Conservation (phyloP, 1,140 invertebrate species). For the Riptortus pedestris region DNA sequence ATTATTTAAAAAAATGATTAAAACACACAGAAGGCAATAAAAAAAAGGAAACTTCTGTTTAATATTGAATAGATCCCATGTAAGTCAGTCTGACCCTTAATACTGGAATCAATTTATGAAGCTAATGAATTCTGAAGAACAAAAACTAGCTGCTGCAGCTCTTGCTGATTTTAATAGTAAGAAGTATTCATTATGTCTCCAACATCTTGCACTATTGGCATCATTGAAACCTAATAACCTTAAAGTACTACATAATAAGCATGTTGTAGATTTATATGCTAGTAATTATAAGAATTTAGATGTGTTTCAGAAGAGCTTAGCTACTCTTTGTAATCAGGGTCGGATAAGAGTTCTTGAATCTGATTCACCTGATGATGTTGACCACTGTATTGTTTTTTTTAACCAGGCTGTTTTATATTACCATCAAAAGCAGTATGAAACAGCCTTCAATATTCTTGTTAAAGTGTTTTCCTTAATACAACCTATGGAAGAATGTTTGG, state of each 20-base stretch:
- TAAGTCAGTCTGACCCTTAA: no score
- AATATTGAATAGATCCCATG: no score
- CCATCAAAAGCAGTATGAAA: constrained; percentile 64
- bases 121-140: constrained; percentile 17
- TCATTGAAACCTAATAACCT: constrained; percentile 47
- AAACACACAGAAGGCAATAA: no score
- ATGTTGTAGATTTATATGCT: constrained; percentile 59
- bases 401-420: constrained; percentile 76
- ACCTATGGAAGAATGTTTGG: constrained; percentile 43
- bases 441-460: constrained; percentile 60
- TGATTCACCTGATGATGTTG: constrained; percentile 52
- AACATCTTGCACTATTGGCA: constrained; percentile 49
- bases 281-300: constrained; percentile 59
- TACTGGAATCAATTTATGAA: no score
- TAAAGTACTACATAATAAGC: constrained; percentile 62
- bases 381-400: constrained; percentile 58
- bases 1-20: no score
- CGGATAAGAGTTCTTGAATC: constrained; percentile 41
- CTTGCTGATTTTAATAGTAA: constrained; percentile 46
- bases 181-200: constrained; percentile 46
- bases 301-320: constrained; percentile 54
- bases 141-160: constrained; percentile 34
- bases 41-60: no score
- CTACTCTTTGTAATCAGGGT: constrained; percentile 42
- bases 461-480: constrained; percentile 63